phyloP scores from a whole-genome alignment of 1,140 invertebrate species.

The Pogonus chalceus region DNA sequence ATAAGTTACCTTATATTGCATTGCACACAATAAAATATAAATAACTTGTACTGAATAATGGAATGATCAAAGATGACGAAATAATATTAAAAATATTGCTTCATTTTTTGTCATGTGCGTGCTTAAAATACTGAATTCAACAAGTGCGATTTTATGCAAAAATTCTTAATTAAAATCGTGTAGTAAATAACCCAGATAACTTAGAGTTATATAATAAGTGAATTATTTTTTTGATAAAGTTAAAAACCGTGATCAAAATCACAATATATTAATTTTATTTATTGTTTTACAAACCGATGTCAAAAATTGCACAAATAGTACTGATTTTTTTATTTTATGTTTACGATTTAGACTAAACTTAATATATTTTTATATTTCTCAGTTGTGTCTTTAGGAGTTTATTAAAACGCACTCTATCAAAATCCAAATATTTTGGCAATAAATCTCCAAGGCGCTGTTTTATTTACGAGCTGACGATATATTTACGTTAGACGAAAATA shows the following conservation, averaged over 20 bases:
- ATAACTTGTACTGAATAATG: too few species aligned
- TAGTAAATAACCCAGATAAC: neutral
- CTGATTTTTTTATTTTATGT: neutral
- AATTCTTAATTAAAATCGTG: too few species aligned
- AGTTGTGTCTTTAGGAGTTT: neutral
- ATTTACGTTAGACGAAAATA: neutral
- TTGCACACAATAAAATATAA: too few species aligned
- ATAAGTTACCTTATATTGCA: too few species aligned
- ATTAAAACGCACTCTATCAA: conserved; percentile 7
- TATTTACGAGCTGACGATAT: neutral
- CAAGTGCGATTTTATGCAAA: conserved; percentile 2
- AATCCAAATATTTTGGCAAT: conserved; percentile 7
- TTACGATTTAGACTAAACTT: too few species aligned
- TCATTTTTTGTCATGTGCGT: conserved; percentile 30
- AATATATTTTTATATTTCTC: neutral
- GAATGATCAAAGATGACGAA: too few species aligned
- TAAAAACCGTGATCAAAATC: neutral
- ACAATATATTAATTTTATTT: neutral
- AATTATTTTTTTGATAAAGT: neutral
- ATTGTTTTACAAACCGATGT: conserved; percentile 4
- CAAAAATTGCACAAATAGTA: conserved; percentile 1
- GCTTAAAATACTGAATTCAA: conserved; percentile 6
- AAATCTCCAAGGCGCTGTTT: conserved; percentile 1
- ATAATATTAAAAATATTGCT: conserved; percentile 40
- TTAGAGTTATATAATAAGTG: neutral